Evolutionary conservation across 2,888 invertebrate species (phyloP), one percentile per base, ranked within the genome.

Genomic region (Physocephala rufipes): DNA sequence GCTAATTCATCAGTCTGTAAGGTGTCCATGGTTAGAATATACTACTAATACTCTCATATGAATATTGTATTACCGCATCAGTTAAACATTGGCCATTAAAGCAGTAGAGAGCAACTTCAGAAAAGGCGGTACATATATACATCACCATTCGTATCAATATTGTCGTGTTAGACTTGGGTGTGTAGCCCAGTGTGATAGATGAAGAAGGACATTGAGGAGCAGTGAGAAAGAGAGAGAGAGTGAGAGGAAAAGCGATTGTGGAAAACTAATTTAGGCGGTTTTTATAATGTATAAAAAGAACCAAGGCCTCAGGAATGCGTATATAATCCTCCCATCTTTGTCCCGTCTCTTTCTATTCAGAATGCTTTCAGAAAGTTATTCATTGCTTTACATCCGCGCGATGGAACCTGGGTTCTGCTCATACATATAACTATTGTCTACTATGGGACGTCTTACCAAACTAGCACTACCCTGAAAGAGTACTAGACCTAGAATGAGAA

Each of bases 81-180:
- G 69, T 72, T n/a, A 82, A 73, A 43, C 74, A 74, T 69, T 84
- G 84, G 1, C 83, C 83, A 73, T 84, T 84, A 43, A 78, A 79
- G 65, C 83, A 83, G 70, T 79, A 84, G 71, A 82, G 77, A 30
- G 79, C 73, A 30, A 83, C 78, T 76, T 82, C 78, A 72, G 76
- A 81, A 26, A 79, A 78, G 19, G 78, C 74, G 12, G 83, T 81
- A 2, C 76, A 55, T 21, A 84, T 71, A 67, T 81, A 84, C 74
- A 81, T 75, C 2, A 81, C n/a, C 83, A 82, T 84, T 36, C 82
- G 78, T n/a, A 83, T n/a, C 16, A 77, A 61, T 19, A 58, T 19
- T 9, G 26, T 9, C 19, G 16, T 36, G 21, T 58, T 45, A n/a
- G 45, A 30, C 28, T 28, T 28, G 7, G 12, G n/a, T n/a, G n/a